These are phyloP conservation scores for Anarsia innoxiella DNA, from an alignment of 2,888 invertebrate species.

Conservation along the genomic window DNA sequence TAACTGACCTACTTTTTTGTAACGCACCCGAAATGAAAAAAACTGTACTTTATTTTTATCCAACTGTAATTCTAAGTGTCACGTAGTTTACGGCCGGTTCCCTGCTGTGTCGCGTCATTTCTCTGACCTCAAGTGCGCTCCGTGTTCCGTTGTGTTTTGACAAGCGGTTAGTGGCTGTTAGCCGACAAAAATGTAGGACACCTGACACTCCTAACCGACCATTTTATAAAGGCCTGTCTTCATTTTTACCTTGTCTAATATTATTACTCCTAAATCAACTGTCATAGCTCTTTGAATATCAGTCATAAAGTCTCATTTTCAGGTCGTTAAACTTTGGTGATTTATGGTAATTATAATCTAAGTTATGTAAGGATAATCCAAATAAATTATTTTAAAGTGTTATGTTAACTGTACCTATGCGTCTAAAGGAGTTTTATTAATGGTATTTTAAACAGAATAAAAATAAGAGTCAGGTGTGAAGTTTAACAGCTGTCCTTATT, in stretches of 20 bases:
- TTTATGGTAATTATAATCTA: constrained; percentile 12
- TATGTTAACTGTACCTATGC: no score
- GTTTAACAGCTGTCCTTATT: no score
- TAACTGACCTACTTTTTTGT: neutral
- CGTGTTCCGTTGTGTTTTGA: constrained; percentile 55
- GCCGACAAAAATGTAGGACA: constrained; percentile 47
- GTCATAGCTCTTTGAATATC: neutral
- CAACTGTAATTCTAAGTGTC: neutral
- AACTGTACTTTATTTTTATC: constrained; percentile 1
- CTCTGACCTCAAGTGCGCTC: constrained; percentile 29
- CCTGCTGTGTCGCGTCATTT: constrained; percentile 22
- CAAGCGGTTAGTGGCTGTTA: constrained; percentile 39
- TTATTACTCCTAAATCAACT: neutral
- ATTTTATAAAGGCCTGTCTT: neutral
- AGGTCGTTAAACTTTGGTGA: constrained; percentile 12
- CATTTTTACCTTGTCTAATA: neutral
- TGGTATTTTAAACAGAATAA: no score
- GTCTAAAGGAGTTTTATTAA: no score
- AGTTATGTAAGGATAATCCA: constrained; percentile 19
- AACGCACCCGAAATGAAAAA: neutral
- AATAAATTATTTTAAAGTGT: constrained; percentile 9
- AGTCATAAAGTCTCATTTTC: no score
- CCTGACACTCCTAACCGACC: constrained; percentile 26
- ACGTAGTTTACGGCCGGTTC: neutral
- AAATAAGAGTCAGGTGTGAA: no score